phyloP scores from a whole-genome alignment of 2,113 vertebrate species.

The Lepus timidus region DNA sequence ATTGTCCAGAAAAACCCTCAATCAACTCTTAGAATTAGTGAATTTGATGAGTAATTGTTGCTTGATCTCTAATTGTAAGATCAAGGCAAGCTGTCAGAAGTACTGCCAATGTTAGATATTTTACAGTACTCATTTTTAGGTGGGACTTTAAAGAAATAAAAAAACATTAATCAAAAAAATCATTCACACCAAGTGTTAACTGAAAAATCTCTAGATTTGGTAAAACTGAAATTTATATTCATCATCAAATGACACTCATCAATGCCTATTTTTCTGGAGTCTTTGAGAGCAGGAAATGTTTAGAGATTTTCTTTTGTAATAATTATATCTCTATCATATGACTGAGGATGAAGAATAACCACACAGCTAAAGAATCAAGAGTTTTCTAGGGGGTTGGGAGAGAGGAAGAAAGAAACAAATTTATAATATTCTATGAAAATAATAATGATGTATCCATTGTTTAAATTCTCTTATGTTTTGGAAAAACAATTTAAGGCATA shows the following conservation, averaged over 20 bases:
- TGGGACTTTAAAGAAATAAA: slow-evolving; percentile 74
- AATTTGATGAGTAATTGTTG: slow-evolving; percentile 81
- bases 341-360: neutral
- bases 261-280: slow-evolving; percentile 60
- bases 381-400: neutral
- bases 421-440: slow-evolving; percentile 2
- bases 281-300: slow-evolving; percentile 49
- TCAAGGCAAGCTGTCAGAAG: slow-evolving; percentile 75
- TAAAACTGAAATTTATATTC: slow-evolving; percentile 73
- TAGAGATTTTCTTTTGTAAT: neutral
- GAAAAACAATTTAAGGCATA: neutral
- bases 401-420: neutral
- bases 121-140: slow-evolving; percentile 73
- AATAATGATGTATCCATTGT: neutral
- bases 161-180: slow-evolving; percentile 76
- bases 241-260: slow-evolving; percentile 55
- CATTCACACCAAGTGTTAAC: slow-evolving; percentile 41
- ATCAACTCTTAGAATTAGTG: slow-evolving; percentile 79
- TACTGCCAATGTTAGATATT: slow-evolving; percentile 73
- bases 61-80: slow-evolving; percentile 81
- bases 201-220: slow-evolving; percentile 57
- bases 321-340: slow-evolving; percentile 10
- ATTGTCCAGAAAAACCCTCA: slow-evolving; percentile 81
- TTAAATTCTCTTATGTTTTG: slow-evolving; percentile 39
- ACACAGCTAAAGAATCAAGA: neutral